Evolutionary conservation across 2,888 invertebrate species (phyloP).

Genomic region (Argyra leucocephala): DNA sequence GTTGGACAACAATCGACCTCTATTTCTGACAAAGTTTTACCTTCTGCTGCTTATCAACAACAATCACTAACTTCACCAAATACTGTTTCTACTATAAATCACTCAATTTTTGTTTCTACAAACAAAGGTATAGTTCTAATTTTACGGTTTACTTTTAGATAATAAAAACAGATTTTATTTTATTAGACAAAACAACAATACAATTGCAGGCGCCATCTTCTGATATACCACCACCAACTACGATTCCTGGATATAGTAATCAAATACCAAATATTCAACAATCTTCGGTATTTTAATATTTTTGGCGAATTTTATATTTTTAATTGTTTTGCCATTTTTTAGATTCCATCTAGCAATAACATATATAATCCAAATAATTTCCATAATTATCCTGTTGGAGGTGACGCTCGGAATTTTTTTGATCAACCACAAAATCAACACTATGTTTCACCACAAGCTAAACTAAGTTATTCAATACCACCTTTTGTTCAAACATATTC

Average conservation of each 20-base stretch:
- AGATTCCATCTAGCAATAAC: background rate
- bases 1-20: background rate
- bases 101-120: background rate
- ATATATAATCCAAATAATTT: constrained; percentile 13
- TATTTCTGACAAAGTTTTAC: background rate
- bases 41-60: background rate
- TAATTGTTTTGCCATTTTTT: background rate
- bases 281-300: background rate
- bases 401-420: background rate
- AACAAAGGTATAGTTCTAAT: background rate
- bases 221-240: constrained; percentile 45
- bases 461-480: constrained; percentile 20
- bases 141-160: background rate
- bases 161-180: background rate
- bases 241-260: constrained; percentile 43
- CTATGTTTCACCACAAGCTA: constrained; percentile 9
- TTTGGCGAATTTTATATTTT: background rate
- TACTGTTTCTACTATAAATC: background rate
- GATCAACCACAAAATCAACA: constrained; percentile 25
- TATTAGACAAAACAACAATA: background rate
- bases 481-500: constrained; percentile 37
- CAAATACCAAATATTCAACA: background rate
- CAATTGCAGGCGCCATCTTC: constrained; percentile 34
- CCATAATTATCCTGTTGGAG: background rate
- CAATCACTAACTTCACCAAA: background rate